These are phyloP conservation scores for Alsophila aescularia DNA, from an alignment of 2,888 invertebrate genomes.

Conservation along the genomic window DNA sequence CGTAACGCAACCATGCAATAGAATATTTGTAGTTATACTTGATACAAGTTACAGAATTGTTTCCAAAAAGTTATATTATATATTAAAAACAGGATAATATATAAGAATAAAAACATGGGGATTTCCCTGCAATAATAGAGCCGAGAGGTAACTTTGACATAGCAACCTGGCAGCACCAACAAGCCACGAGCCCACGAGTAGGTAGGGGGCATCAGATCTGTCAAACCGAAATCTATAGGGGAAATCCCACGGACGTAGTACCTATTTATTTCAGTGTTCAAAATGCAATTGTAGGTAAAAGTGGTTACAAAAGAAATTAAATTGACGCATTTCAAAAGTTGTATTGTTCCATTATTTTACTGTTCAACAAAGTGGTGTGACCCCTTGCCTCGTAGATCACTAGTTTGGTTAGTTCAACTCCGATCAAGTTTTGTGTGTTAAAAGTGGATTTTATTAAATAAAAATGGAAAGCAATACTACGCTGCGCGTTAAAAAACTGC, in stretches of 20 bases:
- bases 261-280: neutral
- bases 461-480: conserved; percentile 8
- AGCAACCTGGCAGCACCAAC: neutral
- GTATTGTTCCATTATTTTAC: too few relatives aligned
- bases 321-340: neutral
- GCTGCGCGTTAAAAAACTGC: neutral
- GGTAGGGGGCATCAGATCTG: too few relatives aligned
- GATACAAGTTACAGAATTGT: too few relatives aligned
- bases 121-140: neutral
- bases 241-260: neutral
- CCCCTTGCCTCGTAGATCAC: too few relatives aligned
- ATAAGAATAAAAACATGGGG: neutral
- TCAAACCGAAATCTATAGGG: neutral
- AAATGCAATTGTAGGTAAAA: neutral
- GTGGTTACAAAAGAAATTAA: too few relatives aligned
- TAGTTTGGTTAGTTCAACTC: conserved; percentile 12
- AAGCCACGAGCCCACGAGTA: neutral
- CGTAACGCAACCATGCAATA: too few relatives aligned
- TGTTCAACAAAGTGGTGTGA: neutral
- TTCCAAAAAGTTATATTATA: too few relatives aligned
- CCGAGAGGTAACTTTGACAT: too few relatives aligned
- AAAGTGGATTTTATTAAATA: neutral
- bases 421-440: conserved; percentile 4
- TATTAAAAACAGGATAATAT: too few relatives aligned
- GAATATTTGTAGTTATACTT: too few relatives aligned